Percentiles rank a stretch among this genome's conserved stretches.
phyloP scores from a whole-genome alignment of 2,797 vertebrate genomes.

The Hoplostethus mediterraneus region DNA sequence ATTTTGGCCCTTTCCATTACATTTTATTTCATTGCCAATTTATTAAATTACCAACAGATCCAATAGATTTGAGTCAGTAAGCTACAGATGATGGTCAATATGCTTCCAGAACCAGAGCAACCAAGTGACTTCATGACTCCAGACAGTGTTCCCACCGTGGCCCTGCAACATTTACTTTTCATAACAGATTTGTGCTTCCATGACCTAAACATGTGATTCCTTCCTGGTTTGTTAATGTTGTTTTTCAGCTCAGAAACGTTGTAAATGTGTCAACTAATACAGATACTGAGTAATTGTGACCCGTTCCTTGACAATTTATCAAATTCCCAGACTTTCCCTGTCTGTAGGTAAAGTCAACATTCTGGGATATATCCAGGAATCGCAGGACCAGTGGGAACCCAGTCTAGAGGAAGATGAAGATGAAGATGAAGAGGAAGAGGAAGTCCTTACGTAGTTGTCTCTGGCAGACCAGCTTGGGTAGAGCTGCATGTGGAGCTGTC shows the following conservation, averaged over 20 bases:
- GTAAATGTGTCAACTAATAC: too few species aligned
- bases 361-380: neutral
- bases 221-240: neutral
- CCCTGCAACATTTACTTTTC: slow-evolving; percentile 22
- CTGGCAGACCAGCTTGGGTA: slow-evolving; percentile 99
- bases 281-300: too few species aligned
- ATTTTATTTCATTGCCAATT: too few species aligned
- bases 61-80: too few species aligned
- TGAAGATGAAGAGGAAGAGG: neutral
- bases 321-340: too few species aligned
- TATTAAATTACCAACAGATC: too few species aligned
- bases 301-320: too few species aligned
- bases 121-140: slow-evolving; percentile 25
- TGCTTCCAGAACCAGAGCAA: slow-evolving; percentile 22
- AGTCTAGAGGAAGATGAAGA: slow-evolving; percentile 1
- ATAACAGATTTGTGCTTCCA: slow-evolving; percentile 9
- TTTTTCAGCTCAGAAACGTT: too few species aligned
- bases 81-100: neutral
- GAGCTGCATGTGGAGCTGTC: slow-evolving; percentile 99
- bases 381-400: neutral
- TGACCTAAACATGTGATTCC: neutral
- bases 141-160: slow-evolving; percentile 22
- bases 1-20: too few species aligned
- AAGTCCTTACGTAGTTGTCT: slow-evolving; percentile 95
- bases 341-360: too few species aligned